Percentiles rank a stretch among this genome's conserved stretches.
These are phyloP conservation scores for Gymnobelideus leadbeateri DNA, from an alignment of 2,113 vertebrate species.

Conservation along the genomic window DNA sequence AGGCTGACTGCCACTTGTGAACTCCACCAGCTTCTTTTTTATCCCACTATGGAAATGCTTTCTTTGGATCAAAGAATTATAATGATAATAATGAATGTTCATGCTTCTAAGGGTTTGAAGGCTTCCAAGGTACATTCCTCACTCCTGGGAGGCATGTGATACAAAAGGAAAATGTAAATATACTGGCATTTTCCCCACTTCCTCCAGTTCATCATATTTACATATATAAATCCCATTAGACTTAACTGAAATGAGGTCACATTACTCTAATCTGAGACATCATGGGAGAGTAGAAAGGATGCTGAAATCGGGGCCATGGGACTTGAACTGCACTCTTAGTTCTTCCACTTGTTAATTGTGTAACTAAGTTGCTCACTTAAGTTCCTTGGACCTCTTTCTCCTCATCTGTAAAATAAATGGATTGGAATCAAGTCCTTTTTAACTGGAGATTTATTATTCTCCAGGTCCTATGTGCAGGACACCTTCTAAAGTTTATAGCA, in stretches of 20 bases:
- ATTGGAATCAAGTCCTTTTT: not conserved
- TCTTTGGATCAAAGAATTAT: not conserved
- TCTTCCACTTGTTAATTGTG: not conserved
- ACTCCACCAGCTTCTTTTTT: not conserved
- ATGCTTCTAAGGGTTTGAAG: not conserved
- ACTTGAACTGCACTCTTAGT: not conserved
- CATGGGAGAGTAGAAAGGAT: not conserved
- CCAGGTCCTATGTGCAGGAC: not conserved
- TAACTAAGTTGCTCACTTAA: not conserved
- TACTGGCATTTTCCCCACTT: not conserved
- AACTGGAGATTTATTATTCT: not conserved
- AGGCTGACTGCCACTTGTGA: constrained; percentile 11
- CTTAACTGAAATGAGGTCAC: not conserved
- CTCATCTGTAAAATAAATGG: not conserved
- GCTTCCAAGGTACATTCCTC: not conserved
- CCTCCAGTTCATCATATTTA: constrained; percentile 7
- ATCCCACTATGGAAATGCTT: constrained; percentile 14
- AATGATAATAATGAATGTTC: constrained; percentile 2
- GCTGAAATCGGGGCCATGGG: not conserved
- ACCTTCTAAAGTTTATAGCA: not conserved
- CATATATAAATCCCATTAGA: constrained; percentile 30
- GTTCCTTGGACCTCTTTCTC: not conserved
- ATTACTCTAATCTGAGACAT: not conserved
- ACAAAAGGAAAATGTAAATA: constrained; percentile 41
- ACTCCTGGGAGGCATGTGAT: not conserved